These are phyloP conservation scores for Bilobella aurantiaca DNA, from an alignment of 1,140 invertebrate genomes.

Conservation along the genomic window DNA sequence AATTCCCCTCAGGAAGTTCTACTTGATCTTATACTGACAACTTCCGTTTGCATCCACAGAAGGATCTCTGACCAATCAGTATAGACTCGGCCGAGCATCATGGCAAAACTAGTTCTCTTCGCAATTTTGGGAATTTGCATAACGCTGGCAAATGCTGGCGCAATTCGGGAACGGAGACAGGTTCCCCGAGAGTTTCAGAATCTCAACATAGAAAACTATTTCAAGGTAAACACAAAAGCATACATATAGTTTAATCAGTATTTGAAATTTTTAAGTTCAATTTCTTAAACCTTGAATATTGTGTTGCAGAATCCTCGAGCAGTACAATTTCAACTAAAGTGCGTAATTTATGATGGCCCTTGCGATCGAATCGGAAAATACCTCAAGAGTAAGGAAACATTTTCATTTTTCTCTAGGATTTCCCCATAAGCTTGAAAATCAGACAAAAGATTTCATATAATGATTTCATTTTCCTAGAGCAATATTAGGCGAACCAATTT, in stretches of 20 bases:
- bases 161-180: slow-evolving; percentile 22
- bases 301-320: slow-evolving; percentile 29
- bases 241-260: not conserved
- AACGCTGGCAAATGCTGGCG: slow-evolving; percentile 10
- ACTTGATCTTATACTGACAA: too few relatives aligned
- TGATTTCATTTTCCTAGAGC: not conserved
- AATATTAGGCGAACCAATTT: too few relatives aligned
- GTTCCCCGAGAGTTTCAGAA: slow-evolving; percentile 32
- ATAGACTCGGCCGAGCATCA: too few relatives aligned
- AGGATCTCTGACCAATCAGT: too few relatives aligned
- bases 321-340: slow-evolving; percentile 33
- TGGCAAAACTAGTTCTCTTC: slow-evolving; percentile 13
- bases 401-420: not conserved
- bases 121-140: slow-evolving; percentile 10
- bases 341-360: slow-evolving; percentile 33
- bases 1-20: too few relatives aligned
- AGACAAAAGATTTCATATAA: too few relatives aligned
- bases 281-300: slow-evolving; percentile 3
- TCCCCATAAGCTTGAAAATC: too few relatives aligned
- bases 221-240: slow-evolving; percentile 25
- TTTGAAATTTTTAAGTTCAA: not conserved
- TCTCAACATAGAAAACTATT: slow-evolving; percentile 34
- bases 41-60: too few relatives aligned
- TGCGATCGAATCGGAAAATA: slow-evolving; percentile 34
- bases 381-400: slow-evolving; percentile 22